Conservation (phyloP, 2,113 vertebrate species). For the Leptodactylus fuscus region DNA sequence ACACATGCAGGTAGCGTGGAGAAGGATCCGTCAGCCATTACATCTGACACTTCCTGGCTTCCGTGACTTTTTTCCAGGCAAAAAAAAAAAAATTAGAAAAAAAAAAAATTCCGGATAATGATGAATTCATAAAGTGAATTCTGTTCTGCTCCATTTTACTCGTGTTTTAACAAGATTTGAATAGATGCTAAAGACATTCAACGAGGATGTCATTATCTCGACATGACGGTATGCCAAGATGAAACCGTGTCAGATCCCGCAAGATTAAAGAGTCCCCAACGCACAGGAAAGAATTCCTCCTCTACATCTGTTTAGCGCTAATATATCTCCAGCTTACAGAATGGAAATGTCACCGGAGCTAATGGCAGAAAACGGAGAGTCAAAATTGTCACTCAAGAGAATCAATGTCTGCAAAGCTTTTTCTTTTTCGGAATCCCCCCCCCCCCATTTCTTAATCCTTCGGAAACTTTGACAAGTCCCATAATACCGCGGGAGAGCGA, state of each 20-base stretch:
- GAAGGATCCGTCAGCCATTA: slow-evolving; percentile 8
- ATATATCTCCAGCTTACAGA: slow-evolving; percentile 51
- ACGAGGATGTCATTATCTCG: slow-evolving; percentile 53
- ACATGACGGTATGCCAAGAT: slow-evolving; percentile 55
- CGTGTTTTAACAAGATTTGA: slow-evolving; percentile 58
- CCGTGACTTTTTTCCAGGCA: slow-evolving; percentile 14
- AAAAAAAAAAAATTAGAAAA: background rate
- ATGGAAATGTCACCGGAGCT: slow-evolving; percentile 32
- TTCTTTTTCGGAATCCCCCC: too few relatives aligned
- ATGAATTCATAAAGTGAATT: slow-evolving; percentile 49
- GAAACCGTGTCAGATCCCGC: slow-evolving; percentile 51
- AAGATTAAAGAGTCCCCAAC: slow-evolving; percentile 52
- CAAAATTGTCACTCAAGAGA: slow-evolving; percentile 49
- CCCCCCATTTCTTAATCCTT: background rate
- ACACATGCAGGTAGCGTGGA: background rate
- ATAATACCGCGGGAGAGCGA: background rate
- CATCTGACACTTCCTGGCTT: slow-evolving; percentile 27
- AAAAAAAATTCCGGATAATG: slow-evolving; percentile 48
- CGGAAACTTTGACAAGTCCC: background rate
- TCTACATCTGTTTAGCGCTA: slow-evolving; percentile 56
- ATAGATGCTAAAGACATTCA: slow-evolving; percentile 58
- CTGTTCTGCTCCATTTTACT: slow-evolving; percentile 57
- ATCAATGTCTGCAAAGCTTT: background rate
- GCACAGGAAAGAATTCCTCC: slow-evolving; percentile 46
- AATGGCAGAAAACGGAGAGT: slow-evolving; percentile 27